phyloP scores from a whole-genome alignment of 2,888 invertebrate species.

The Calliopum simillimum region DNA sequence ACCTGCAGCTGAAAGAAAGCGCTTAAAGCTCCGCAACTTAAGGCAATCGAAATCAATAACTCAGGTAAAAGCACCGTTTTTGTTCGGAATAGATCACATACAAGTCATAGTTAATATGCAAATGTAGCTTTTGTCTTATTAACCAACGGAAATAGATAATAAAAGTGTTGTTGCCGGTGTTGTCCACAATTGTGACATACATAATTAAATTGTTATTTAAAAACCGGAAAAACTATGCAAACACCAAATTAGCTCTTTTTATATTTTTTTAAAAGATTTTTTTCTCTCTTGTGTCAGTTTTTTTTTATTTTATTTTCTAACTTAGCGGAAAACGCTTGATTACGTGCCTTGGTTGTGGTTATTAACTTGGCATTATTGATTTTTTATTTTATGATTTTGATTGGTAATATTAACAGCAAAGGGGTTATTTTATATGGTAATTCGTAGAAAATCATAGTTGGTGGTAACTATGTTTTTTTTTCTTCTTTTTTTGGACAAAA shows the following conservation, averaged over 20 bases:
- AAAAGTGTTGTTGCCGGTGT: constrained; percentile 31
- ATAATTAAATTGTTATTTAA: constrained; percentile 33
- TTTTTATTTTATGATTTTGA: constrained; percentile 4
- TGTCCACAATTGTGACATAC: constrained; percentile 34
- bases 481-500: too few species aligned
- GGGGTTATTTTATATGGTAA: too few species aligned
- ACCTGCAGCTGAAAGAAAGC: too few species aligned
- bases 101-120: too few species aligned
- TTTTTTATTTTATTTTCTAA: constrained; percentile 17
- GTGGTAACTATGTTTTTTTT: too few species aligned
- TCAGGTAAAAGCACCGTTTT: too few species aligned
- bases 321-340: neutral
- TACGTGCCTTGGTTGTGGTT: constrained; percentile 22
- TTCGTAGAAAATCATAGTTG: too few species aligned
- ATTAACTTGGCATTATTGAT: constrained; percentile 20
- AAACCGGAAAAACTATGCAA: constrained; percentile 22
- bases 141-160: constrained; percentile 43
- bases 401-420: too few species aligned
- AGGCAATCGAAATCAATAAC: too few species aligned
- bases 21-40: too few species aligned
- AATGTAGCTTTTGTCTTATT: too few species aligned
- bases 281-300: constrained; percentile 12
- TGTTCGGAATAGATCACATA: too few species aligned
- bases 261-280: constrained; percentile 34
- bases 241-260: constrained; percentile 27